These are phyloP conservation scores for Ormyrus rosae DNA, from an alignment of 2,888 invertebrate species.

Conservation along the genomic window DNA sequence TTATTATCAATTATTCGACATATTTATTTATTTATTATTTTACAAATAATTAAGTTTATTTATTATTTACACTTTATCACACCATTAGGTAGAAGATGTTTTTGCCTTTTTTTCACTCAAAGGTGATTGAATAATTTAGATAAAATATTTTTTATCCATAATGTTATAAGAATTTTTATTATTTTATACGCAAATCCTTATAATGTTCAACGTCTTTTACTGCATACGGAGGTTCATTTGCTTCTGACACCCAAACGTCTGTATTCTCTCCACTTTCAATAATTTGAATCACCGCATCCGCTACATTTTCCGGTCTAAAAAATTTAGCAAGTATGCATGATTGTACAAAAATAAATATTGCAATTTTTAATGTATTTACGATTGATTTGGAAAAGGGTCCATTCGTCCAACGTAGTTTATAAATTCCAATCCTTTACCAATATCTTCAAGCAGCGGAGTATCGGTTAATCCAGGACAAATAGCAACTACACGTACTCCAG, in stretches of 20 bases:
- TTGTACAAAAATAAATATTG: background rate
- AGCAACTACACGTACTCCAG: slow-evolving; percentile 68
- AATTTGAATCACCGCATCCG: background rate
- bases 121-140: no score
- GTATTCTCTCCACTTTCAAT: slow-evolving; percentile 10
- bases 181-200: background rate
- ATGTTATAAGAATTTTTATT: background rate
- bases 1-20: no score
- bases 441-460: slow-evolving; percentile 55
- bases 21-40: no score
- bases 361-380: background rate
- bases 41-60: no score
- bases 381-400: background rate
- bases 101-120: no score
- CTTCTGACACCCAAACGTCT: slow-evolving; percentile 19
- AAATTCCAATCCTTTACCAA: background rate
- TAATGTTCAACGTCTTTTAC: slow-evolving; percentile 4
- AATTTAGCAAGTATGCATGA: background rate
- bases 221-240: background rate
- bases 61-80: no score
- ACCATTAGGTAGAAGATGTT: no score
- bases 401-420: background rate
- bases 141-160: background rate
- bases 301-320: slow-evolving; percentile 18
- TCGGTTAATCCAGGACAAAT: slow-evolving; percentile 70